Percentiles rank a stretch among this genome's conserved stretches.
phyloP scores from a whole-genome alignment of 2,113 vertebrate genomes.

The Noctilio leporinus region DNA sequence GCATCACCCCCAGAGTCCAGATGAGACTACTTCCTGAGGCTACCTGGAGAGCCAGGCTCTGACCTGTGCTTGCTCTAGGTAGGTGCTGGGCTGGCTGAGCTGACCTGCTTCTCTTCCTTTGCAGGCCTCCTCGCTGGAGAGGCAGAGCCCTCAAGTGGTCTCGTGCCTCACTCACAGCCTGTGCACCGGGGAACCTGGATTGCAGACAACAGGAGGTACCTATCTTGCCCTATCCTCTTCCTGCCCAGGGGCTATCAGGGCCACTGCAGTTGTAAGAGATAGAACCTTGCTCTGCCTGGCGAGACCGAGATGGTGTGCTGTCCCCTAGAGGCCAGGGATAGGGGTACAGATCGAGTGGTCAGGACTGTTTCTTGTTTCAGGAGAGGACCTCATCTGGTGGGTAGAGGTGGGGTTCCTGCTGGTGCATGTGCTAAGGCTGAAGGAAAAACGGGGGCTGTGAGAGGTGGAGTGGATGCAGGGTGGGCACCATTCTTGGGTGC shows the following conservation, averaged over 20 bases:
- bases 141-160: conserved; percentile 76
- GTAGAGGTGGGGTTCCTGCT: neutral
- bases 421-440: too few species aligned
- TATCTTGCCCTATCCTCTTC: neutral
- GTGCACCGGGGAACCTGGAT: conserved; percentile 73
- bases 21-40: neutral
- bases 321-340: neutral
- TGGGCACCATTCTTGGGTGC: neutral
- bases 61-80: fast-evolving
- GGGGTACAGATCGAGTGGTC: neutral
- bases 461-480: neutral
- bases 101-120: conserved; percentile 14
- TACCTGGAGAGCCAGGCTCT: neutral
- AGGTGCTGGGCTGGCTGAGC: neutral
- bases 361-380: neutral
- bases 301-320: neutral
- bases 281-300: neutral
- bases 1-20: neutral
- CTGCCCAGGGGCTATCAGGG: neutral
- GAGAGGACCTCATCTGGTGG: neutral
- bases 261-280: neutral
- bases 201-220: conserved; percentile 80
- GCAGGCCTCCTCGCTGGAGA: conserved; percentile 80
- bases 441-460: neutral
- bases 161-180: conserved; percentile 72